Percentiles rank a stretch among this genome's conserved stretches.
Evolutionary conservation across 2,888 invertebrate species (phyloP).

Genomic region (Ceramica pisi): DNA sequence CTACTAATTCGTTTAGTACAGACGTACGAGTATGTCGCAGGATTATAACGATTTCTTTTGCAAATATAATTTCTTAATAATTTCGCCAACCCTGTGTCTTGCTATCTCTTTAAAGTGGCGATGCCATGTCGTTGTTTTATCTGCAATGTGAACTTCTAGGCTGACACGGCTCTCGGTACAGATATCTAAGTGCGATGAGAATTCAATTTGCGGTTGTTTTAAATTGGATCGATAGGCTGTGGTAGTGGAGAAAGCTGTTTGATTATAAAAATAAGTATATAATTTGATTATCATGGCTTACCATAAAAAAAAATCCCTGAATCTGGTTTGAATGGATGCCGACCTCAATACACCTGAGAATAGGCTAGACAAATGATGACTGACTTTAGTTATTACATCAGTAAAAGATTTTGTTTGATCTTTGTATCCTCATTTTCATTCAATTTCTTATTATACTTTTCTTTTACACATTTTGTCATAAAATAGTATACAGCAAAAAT

Average conservation of each 20-base stretch:
- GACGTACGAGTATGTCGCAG: neutral
- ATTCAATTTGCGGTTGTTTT: slow-evolving; percentile 51
- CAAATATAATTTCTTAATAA: neutral
- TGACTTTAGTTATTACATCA: no score
- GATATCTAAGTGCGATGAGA: slow-evolving; percentile 54
- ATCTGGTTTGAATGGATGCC: no score
- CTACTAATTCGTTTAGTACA: neutral
- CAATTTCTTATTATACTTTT: neutral
- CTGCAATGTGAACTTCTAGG: slow-evolving; percentile 58
- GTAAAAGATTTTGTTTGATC: neutral
- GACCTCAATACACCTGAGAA: no score
- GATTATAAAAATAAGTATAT: neutral
- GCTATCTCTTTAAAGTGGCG: slow-evolving; percentile 68
- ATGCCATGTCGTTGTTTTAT: slow-evolving; percentile 64
- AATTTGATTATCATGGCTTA: neutral
- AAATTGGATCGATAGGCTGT: slow-evolving; percentile 25
- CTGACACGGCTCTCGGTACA: slow-evolving; percentile 39
- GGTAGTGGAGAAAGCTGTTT: neutral
- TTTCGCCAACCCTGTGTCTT: slow-evolving; percentile 51
- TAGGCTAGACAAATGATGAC: no score
- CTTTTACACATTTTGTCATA: neutral
- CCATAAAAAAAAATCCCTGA: no score
- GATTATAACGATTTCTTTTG: neutral
- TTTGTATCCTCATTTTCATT: neutral
- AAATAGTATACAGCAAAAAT: slow-evolving; percentile 2